Conservation (phyloP, 2,113 vertebrate species). For the Nesoenas mayeri region DNA sequence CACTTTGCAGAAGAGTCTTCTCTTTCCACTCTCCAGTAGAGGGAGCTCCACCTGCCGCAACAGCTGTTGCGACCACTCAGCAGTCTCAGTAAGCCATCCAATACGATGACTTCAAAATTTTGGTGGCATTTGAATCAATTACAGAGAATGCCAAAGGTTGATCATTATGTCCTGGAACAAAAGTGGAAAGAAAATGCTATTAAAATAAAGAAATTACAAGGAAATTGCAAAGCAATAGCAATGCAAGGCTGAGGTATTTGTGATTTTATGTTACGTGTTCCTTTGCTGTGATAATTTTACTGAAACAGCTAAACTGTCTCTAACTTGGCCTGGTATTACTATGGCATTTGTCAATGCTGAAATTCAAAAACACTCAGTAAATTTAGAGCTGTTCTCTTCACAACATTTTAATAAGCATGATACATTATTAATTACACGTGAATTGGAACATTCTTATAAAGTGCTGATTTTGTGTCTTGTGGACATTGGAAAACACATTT, state of each 20-base stretch:
- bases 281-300: neutral
- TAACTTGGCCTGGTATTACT: neutral
- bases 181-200: neutral
- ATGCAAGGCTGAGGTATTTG: neutral
- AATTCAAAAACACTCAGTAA: neutral
- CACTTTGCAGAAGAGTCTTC: neutral
- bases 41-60: neutral
- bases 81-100: neutral
- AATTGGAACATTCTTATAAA: neutral
- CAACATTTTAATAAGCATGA: neutral
- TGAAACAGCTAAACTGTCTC: neutral
- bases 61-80: neutral
- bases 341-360: neutral
- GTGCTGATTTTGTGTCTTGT: neutral
- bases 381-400: neutral
- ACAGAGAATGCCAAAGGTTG: neutral
- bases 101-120: neutral
- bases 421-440: neutral
- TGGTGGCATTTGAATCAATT: neutral
- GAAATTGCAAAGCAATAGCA: neutral
- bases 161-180: neutral
- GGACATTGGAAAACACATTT: neutral
- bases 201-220: neutral
- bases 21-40: neutral
- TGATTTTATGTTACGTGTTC: neutral